A percentile compares a stretch with the other conserved stretches of the same genome.
Conservation (phyloP, 2,797 vertebrate species). For the Danio albolineatus region DNA sequence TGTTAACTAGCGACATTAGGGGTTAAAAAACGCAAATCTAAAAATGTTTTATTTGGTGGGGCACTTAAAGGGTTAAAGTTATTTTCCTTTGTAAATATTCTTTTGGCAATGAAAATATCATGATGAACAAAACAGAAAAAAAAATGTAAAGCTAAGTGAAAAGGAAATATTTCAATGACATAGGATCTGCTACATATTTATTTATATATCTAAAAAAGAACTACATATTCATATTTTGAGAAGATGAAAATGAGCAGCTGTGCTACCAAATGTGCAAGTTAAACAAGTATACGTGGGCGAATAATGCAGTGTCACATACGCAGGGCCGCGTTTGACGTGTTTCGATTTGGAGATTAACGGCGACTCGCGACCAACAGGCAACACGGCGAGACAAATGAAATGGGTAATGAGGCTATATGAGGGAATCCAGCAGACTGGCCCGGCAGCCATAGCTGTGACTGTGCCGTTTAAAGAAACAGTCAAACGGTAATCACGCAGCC, state of each 20-base stretch:
- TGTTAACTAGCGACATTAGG: too few relatives aligned
- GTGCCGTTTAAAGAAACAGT: conserved; percentile 77
- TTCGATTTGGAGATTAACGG: conserved; percentile 56
- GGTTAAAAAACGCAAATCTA: too few relatives aligned
- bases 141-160: neutral
- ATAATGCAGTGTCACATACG: conserved; percentile 2
- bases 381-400: conserved; percentile 58
- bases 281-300: conserved; percentile 1
- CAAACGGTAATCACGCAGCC: conserved; percentile 83
- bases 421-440: conserved; percentile 50
- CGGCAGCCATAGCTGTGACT: conserved; percentile 70
- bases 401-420: conserved; percentile 55
- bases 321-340: conserved; percentile 38
- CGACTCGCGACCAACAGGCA: conserved; percentile 42
- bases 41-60: too few relatives aligned
- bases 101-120: neutral
- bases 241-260: neutral
- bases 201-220: neutral
- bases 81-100: neutral
- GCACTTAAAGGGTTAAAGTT: neutral
- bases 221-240: neutral
- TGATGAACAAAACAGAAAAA: neutral
- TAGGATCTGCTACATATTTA: too few relatives aligned
- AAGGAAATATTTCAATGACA: too few relatives aligned
- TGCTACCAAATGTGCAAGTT: conserved; percentile 8